Evolutionary conservation across 2,113 vertebrate species (phyloP), one percentile per base, ranked within the genome.

Genomic region (Indicator maculatus): DNA sequence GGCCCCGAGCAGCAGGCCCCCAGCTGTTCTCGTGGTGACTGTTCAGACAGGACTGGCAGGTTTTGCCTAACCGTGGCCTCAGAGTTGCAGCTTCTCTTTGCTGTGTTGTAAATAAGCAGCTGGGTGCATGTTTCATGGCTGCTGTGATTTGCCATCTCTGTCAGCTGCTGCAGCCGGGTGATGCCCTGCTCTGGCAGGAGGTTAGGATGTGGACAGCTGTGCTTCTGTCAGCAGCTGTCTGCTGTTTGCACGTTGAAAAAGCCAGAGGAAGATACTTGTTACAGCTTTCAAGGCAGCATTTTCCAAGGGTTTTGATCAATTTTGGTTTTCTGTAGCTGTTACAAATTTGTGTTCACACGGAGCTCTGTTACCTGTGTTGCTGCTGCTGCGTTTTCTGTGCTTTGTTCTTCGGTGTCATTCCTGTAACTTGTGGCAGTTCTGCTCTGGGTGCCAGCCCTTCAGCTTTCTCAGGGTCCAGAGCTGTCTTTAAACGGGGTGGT

Each of bases 361-460:
- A 50, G 61, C 75, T 52, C 55, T 33, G 23, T 75, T 89, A 58
- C 53, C 45, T 11, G 9, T 36, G 58, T 39, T 30, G 18, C 45
- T 36, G 89, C 44, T 89, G 78, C 39, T 47, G 53, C 5, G 0
- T 16, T 90, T 86, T 86, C 52, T 33, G 75, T 84, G 13, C 27
- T 12, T 65, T 0, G 0, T 66, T 83, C 5, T 88, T 71, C 31
- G 36, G 2, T 18, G 59, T 82, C 26, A 6, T 65, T 86, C 11
- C n/a, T 67, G 61, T 88, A 78, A 63, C 18, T 60, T 58, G 61
- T 27, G 47, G 50, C 38, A 59, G 11, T 45, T 59, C 50, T 67
- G 38, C 69, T 66, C 21, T 1, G 50, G 44, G 23, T 4, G 4
- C 44, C 67, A 73, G 45, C 47, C 31, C 17, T 33, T 56, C 4